phyloP scores from a whole-genome alignment of 2,888 invertebrate genomes.

The Portevinia maculata region DNA sequence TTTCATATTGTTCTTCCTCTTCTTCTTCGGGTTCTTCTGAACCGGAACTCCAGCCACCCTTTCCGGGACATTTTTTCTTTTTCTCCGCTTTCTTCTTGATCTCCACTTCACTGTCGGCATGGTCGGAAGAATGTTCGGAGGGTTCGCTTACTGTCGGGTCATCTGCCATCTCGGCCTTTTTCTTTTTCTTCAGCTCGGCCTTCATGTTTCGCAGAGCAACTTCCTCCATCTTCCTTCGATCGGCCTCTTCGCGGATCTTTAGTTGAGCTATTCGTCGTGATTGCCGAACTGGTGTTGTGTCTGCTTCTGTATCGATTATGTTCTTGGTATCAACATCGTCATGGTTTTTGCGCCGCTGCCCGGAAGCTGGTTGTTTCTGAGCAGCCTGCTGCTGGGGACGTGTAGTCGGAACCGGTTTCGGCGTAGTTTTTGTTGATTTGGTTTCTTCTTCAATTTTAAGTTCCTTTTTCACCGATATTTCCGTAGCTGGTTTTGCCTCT shows the following conservation, averaged over 20 bases:
- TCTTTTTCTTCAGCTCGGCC: slow-evolving; percentile 85
- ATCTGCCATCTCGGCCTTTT: slow-evolving; percentile 81
- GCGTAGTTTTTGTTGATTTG: slow-evolving; percentile 5
- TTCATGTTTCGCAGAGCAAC: slow-evolving; percentile 88
- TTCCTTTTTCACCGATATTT: slow-evolving; percentile 12
- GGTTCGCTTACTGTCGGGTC: slow-evolving; percentile 79
- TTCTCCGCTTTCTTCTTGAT: slow-evolving; percentile 81
- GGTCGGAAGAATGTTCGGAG: slow-evolving; percentile 77
- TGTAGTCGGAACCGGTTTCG: slow-evolving; percentile 2
- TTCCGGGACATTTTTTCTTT: slow-evolving; percentile 80
- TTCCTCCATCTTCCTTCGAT: slow-evolving; percentile 89
- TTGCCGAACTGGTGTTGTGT: slow-evolving; percentile 86
- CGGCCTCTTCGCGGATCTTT: slow-evolving; percentile 93
- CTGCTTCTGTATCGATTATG: slow-evolving; percentile 80
- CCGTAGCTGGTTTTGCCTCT: slow-evolving; percentile 4
- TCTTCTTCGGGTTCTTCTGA: slow-evolving; percentile 83
- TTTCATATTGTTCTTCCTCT: slow-evolving; percentile 83
- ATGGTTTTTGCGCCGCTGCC: slow-evolving; percentile 77
- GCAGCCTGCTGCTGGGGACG: slow-evolving; percentile 64
- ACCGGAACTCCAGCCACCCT: slow-evolving; percentile 82
- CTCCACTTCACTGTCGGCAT: slow-evolving; percentile 80
- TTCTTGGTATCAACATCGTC: slow-evolving; percentile 81
- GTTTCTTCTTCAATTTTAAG: slow-evolving; percentile 22
- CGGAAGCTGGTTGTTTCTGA: slow-evolving; percentile 63
- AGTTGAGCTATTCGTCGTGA: slow-evolving; percentile 94